These are phyloP conservation scores for Leptonema lineaticorne DNA, from an alignment of 1,140 invertebrate genomes.

Conservation along the genomic window DNA sequence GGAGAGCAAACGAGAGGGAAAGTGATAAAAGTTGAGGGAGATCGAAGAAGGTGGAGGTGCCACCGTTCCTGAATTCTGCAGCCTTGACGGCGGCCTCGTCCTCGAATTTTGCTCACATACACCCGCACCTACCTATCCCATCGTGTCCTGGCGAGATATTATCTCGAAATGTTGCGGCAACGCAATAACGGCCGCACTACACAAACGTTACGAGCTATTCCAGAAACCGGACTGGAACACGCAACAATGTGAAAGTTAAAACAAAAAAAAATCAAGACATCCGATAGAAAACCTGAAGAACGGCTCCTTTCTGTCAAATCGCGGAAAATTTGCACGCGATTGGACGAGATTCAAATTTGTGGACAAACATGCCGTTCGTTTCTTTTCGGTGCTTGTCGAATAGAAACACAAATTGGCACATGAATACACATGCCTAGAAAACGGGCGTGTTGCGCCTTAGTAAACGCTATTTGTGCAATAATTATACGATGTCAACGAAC, in stretches of 20 bases:
- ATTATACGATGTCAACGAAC: constrained; percentile 16
- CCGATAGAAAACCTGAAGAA: too few species aligned
- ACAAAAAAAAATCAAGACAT: too few species aligned
- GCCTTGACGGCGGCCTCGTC: constrained; percentile 9
- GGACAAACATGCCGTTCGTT: too few species aligned
- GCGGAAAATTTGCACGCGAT: too few species aligned
- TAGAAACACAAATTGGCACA: neutral
- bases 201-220: neutral
- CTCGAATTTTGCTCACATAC: neutral
- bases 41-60: neutral
- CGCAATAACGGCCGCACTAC: neutral
- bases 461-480: neutral
- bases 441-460: too few species aligned
- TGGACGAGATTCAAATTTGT: constrained; percentile 13
- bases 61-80: neutral
- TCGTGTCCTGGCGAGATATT: neutral
- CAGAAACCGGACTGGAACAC: too few species aligned
- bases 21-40: too few species aligned
- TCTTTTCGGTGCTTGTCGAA: too few species aligned
- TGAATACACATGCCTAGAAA: too few species aligned
- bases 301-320: too few species aligned
- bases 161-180: constrained; percentile 11
- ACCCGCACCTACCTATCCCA: neutral
- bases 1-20: too few species aligned
- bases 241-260: too few species aligned